A percentile compares a stretch with the other conserved stretches of the same genome.
Conservation (phyloP, 2,888 invertebrate genomes). For the Drosophila setosimentum region DNA sequence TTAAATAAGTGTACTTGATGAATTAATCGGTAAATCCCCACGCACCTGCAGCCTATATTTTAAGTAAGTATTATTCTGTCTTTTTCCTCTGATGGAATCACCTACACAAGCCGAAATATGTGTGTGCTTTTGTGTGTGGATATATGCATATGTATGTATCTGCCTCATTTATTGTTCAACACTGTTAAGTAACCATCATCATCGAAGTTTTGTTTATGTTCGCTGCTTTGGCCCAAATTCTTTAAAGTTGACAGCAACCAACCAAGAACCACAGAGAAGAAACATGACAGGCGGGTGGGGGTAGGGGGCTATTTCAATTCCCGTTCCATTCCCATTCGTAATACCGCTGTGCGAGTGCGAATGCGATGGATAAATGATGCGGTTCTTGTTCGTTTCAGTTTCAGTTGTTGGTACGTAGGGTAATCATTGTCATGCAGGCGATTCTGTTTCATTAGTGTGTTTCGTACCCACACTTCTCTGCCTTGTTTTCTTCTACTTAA, state of each 20-base stretch:
- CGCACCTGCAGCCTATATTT: constrained; percentile 39
- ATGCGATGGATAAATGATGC: constrained; percentile 48
- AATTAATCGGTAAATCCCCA: constrained; percentile 24
- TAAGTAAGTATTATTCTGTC: not conserved
- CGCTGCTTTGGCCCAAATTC: constrained; percentile 76
- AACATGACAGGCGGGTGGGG: too few species aligned
- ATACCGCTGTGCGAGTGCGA: constrained; percentile 53
- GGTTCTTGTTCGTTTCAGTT: constrained; percentile 45
- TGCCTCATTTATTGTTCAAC: constrained; percentile 66
- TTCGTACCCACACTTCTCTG: constrained; percentile 72
- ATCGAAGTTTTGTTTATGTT: constrained; percentile 70
- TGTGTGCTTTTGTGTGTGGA: constrained; percentile 7
- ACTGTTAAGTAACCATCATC: constrained; percentile 79
- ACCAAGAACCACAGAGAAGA: constrained; percentile 29
- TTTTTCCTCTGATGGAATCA: constrained; percentile 13
- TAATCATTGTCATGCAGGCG: constrained; percentile 79
- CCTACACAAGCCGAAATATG: constrained; percentile 22
- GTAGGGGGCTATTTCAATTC: constrained; percentile 5
- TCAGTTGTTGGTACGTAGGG: constrained; percentile 39
- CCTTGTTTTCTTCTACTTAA: constrained; percentile 12
- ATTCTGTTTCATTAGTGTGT: constrained; percentile 70
- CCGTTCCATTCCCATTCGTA: constrained; percentile 43
- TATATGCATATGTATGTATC: constrained; percentile 25
- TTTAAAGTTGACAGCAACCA: constrained; percentile 65
- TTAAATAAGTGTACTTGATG: constrained; percentile 21